A percentile compares a stretch with the other conserved stretches of the same genome.
phyloP scores from a whole-genome alignment of 2,113 vertebrate genomes.

The Piaya cayana region DNA sequence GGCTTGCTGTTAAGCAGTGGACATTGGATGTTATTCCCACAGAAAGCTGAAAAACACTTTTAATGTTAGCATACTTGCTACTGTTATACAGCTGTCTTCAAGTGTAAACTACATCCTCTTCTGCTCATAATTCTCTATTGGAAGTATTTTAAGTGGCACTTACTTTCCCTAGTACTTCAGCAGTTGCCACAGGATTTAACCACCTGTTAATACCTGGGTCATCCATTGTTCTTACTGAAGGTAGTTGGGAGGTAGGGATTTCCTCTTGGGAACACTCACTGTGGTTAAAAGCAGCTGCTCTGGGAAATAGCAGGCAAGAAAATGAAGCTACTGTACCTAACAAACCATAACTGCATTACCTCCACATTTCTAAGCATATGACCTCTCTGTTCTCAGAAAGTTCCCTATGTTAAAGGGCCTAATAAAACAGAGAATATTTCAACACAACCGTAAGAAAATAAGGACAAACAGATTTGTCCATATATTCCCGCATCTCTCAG shows the following conservation, averaged over 20 bases:
- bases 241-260: not conserved
- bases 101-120: not conserved
- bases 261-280: not conserved
- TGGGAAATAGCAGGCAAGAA: not conserved
- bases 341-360: not conserved
- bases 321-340: not conserved
- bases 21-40: not conserved
- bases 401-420: not conserved
- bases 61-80: not conserved
- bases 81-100: not conserved
- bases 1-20: not conserved
- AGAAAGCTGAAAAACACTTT: not conserved
- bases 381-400: not conserved
- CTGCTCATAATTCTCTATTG: no score
- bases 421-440: not conserved
- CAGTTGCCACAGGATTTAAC: not conserved
- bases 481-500: not conserved
- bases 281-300: accelerated
- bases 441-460: not conserved
- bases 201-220: not conserved
- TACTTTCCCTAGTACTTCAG: not conserved
- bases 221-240: not conserved
- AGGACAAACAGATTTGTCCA: not conserved
- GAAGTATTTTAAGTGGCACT: not conserved
- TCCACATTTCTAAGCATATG: not conserved